Base-by-base conservation (phyloP, 92 coral and sea anemone genomes). In the Paragorgia papillata region DNA sequence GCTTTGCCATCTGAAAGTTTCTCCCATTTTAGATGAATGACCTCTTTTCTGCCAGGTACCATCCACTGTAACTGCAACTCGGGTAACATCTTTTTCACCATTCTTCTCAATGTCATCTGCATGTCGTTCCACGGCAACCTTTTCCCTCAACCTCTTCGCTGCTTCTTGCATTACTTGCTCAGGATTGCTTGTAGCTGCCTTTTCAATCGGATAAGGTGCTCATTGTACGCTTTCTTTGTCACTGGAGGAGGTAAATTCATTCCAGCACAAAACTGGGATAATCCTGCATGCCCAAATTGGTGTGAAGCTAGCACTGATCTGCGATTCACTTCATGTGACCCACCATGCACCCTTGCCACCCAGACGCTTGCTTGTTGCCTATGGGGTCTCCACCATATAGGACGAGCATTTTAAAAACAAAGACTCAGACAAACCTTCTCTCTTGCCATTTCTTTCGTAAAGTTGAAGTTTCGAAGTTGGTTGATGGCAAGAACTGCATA, bases 1-100 rank as follows among this genome's bases (percentile, higher is more conserved):
- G n/a, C n/a, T n/a, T n/a, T n/a, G n/a, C n/a, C n/a, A n/a, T n/a
- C n/a, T 37, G 12, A 37, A 71, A 6, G 77, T 86, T 13, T 82
- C 90, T 82, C 90, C 87, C 43, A 82, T 37, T 56, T 86, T 82
- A 7, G 84, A 82, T 13, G 90, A 86, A 43, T 86, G 90, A 22
- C 90, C 84, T 56, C 90, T 76, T 61, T 86, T 82, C 66, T 86
- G 90, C 86, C n/a, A n/a, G n/a, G n/a, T n/a, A n/a, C n/a, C n/a
- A n/a, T n/a, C n/a, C n/a, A n/a, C n/a, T n/a, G n/a, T 84, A 82
- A 86, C 84, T 14, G 90, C 69, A 56, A 69, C 87, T 22, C 63
- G 65, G 18, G 82, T 69, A 43, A 78, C 67, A 33, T 61, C 80
- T 68, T 82, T 33, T 12, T 37, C 43, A 37, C 43, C 43, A 37